Conservation (phyloP, 2,888 invertebrate genomes). For the Trilocha varians region DNA sequence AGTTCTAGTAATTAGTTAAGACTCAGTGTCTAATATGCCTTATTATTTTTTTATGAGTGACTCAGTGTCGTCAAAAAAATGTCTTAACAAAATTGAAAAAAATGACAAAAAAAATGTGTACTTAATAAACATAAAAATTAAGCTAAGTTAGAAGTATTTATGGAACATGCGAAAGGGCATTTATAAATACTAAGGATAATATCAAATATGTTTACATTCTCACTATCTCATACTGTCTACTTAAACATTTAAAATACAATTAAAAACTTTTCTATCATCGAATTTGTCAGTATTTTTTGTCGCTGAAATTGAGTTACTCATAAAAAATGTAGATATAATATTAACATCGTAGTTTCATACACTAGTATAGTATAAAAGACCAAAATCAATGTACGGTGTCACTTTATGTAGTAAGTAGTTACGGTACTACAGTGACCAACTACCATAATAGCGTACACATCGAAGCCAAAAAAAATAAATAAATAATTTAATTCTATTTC, state of each 20-base stretch:
- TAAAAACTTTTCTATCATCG: too few relatives aligned
- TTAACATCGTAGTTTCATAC: not conserved
- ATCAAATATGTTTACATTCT: too few relatives aligned
- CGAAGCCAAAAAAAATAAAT: not conserved
- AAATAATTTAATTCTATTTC: too few relatives aligned
- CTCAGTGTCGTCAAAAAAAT: conserved; percentile 2
- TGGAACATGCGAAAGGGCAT: too few relatives aligned
- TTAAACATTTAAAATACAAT: too few relatives aligned
- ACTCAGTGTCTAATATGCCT: conserved; percentile 22
- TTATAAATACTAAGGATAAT: not conserved
- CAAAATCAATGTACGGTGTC: not conserved
- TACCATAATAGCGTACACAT: not conserved
- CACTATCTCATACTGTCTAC: too few relatives aligned
- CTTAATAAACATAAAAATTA: too few relatives aligned
- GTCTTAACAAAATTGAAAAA: not conserved
- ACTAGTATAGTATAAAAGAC: not conserved
- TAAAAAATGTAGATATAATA: not conserved
- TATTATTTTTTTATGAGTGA: conserved; percentile 30
- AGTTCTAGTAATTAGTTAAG: conserved; percentile 17
- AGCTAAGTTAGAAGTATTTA: too few relatives aligned
- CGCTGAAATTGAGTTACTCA: not conserved
- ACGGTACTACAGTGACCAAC: not conserved
- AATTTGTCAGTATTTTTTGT: too few relatives aligned
- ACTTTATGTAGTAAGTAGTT: not conserved
- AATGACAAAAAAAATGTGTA: not conserved